These are phyloP conservation scores for Cylloceria caligata DNA, from an alignment of 2,888 invertebrate genomes.

Conservation along the genomic window DNA sequence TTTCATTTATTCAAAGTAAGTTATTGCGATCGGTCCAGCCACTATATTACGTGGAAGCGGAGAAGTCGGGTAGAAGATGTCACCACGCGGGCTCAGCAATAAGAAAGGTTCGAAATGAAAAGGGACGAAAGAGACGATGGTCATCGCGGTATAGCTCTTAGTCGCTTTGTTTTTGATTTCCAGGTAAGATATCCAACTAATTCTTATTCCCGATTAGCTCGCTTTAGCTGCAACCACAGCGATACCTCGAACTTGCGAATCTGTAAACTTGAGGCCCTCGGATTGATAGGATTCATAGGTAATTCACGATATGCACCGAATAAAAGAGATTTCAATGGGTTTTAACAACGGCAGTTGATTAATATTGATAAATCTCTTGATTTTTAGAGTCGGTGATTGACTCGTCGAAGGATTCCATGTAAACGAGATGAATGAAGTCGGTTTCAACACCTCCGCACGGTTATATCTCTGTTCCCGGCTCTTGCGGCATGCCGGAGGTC, in stretches of 20 bases:
- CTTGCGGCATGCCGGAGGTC: conserved; percentile 13
- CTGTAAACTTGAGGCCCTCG: neutral
- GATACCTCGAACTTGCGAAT: neutral
- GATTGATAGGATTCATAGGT: neutral
- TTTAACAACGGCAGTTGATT: too few relatives aligned
- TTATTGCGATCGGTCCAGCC: conserved; percentile 81
- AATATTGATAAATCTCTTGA: too few relatives aligned
- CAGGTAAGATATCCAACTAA: conserved; percentile 81
- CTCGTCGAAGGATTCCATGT: neutral
- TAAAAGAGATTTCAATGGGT: too few relatives aligned
- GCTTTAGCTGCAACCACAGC: neutral
- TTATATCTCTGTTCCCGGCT: neutral
- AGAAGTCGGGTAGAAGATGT: conserved; percentile 70
- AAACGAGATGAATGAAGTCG: neutral
- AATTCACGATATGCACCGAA: neutral
- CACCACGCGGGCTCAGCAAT: conserved; percentile 40
- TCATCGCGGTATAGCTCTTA: conserved; percentile 6
- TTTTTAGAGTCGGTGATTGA: neutral
- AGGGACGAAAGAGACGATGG: neutral
- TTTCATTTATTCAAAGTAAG: conserved; percentile 84
- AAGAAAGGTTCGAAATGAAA: conserved; percentile 38
- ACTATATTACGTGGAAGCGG: conserved; percentile 80
- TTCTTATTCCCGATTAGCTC: conserved; percentile 73
- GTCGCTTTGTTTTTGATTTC: conserved; percentile 69
- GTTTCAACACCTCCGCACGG: neutral